Conservation (phyloP, 1,140 invertebrate species). For the Papilio dardanus region DNA sequence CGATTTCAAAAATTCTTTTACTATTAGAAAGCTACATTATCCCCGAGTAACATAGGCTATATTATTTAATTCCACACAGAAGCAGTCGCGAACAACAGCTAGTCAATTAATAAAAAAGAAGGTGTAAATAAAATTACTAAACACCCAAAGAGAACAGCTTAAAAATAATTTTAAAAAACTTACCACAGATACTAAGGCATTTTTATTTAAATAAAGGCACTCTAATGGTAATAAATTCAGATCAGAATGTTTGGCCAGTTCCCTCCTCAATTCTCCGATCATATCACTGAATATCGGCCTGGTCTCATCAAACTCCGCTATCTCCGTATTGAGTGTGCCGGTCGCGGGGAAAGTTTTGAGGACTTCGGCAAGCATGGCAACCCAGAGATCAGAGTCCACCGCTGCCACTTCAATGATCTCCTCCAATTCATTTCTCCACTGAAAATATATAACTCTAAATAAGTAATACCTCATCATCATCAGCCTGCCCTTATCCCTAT, state of each 20-base stretch:
- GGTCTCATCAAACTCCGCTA: constrained; percentile 92
- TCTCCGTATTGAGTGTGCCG: constrained; percentile 94
- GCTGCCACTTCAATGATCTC: constrained; percentile 96
- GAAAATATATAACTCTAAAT: constrained; percentile 59
- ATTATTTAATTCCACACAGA: too few species aligned
- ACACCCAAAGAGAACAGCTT: too few species aligned
- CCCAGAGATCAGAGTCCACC: constrained; percentile 97
- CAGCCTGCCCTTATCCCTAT: too few species aligned
- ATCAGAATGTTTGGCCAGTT: constrained; percentile 93
- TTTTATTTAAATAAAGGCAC: constrained; percentile 98
- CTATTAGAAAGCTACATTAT: too few species aligned
- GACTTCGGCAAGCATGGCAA: constrained; percentile 97
- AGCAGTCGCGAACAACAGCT: too few species aligned
- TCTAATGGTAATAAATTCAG: constrained; percentile 95
- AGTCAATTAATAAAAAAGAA: too few species aligned
- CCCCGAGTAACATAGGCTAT: too few species aligned
- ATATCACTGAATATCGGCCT: constrained; percentile 95
- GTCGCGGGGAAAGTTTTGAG: constrained; percentile 95
- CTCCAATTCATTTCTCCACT: constrained; percentile 97
- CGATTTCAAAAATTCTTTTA: too few species aligned
- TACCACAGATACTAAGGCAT: constrained; percentile 93
- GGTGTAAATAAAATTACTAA: constrained; percentile 12
- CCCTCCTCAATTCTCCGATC: constrained; percentile 92
- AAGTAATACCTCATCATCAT: too few species aligned
- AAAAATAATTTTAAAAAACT: constrained; percentile 71